Percentiles rank a stretch among this genome's conserved stretches.
Conservation (phyloP, 1,140 invertebrate species). For the Pomacea maculata region DNA sequence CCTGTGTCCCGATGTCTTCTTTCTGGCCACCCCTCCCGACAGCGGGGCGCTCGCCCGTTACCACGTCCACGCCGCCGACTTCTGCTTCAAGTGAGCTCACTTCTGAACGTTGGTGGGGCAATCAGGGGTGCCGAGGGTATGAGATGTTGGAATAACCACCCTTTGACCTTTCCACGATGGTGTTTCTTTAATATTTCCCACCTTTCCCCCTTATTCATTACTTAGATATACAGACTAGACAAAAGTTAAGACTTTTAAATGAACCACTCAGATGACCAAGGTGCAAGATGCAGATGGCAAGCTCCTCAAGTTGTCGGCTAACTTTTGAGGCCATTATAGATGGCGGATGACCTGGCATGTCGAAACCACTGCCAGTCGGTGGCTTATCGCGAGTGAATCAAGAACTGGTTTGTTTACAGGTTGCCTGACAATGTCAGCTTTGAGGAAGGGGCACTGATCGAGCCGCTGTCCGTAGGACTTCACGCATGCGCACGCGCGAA, state of each 20-base stretch:
- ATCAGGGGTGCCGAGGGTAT: neutral
- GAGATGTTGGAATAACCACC: neutral
- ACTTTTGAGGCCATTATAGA: no score
- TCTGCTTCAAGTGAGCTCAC: slow-evolving; percentile 77
- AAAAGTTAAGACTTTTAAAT: no score
- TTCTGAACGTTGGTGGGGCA: neutral
- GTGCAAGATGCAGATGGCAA: no score
- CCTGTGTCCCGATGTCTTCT: slow-evolving; percentile 81
- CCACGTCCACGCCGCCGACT: slow-evolving; percentile 91
- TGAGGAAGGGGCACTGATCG: slow-evolving; percentile 92
- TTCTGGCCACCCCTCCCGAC: slow-evolving; percentile 87
- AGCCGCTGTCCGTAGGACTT: slow-evolving; percentile 91
- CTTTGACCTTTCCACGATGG: neutral
- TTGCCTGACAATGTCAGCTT: slow-evolving; percentile 87
- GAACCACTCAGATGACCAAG: no score
- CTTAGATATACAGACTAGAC: no score
- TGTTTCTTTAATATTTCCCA: neutral
- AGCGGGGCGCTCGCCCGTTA: slow-evolving; percentile 85
- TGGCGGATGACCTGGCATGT: no score
- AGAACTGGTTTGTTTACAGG: slow-evolving; percentile 56
- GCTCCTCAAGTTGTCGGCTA: no score
- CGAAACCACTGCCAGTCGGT: no score
- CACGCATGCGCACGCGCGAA: slow-evolving; percentile 86
- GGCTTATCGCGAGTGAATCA: no score
- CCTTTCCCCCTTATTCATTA: no score